Conservation (phyloP, 2,797 vertebrate species). For the Neosilurus hyrtlii region DNA sequence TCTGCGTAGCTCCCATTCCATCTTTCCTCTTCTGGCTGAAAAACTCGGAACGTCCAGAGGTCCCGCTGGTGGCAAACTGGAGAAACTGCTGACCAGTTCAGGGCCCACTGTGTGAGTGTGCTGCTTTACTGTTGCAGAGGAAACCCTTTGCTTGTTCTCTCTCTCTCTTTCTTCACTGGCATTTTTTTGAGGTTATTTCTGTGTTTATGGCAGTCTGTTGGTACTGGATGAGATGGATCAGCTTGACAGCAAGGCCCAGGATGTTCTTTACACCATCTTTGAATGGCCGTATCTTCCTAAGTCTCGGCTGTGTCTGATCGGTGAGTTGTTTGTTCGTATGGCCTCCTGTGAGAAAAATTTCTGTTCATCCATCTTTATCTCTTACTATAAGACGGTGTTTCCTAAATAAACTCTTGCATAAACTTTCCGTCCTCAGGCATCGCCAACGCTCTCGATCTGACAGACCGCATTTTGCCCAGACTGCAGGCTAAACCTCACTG, state of each 20-base stretch:
- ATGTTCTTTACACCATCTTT: slow-evolving; percentile 93
- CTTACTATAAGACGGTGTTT: not conserved
- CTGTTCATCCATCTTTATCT: not conserved
- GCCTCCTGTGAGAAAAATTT: not conserved
- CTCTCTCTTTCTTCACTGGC: not conserved
- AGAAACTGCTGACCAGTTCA: slow-evolving; percentile 74
- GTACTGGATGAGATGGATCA: slow-evolving; percentile 97
- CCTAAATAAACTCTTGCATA: not conserved
- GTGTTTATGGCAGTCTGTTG: slow-evolving; percentile 73
- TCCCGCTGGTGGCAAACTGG: slow-evolving; percentile 66
- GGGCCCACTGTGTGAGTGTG: slow-evolving; percentile 85
- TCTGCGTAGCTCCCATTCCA: slow-evolving; percentile 78
- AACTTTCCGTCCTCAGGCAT: slow-evolving; percentile 71
- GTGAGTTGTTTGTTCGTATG: slow-evolving; percentile 65
- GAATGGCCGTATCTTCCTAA: slow-evolving; percentile 84
- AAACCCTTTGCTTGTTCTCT: not conserved
- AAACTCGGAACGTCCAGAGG: slow-evolving; percentile 69
- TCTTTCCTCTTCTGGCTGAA: slow-evolving; percentile 83
- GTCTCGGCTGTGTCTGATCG: slow-evolving; percentile 86
- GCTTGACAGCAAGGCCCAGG: slow-evolving; percentile 91
- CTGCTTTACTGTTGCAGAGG: not conserved
- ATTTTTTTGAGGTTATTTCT: not conserved
- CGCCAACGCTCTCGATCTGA: slow-evolving; percentile 94
- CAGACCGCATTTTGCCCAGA: slow-evolving; percentile 86
- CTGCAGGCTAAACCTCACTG: slow-evolving; percentile 76